Base-by-base conservation (phyloP, 1,140 invertebrate species). In the Helicoverpa armigera region DNA sequence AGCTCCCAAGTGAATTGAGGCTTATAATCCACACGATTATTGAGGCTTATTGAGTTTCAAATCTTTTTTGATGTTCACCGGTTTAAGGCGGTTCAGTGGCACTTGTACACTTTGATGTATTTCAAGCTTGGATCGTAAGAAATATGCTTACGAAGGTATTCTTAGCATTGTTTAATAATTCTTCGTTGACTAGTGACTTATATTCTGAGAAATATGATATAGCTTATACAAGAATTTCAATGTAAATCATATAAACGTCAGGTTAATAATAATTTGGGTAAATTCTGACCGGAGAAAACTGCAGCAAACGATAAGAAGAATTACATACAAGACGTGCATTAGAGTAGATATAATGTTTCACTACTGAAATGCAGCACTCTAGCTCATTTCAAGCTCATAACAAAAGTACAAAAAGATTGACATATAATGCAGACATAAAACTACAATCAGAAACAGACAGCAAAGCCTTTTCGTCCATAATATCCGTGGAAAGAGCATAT, bases 401-500 rank as follows among this genome's bases (percentile, higher is more conserved):
- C 35, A 43, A 43, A 43, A 43, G 5, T 9, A 5, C 5, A 43
- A 43, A 9, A 43, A 43, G 35, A 43, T 43, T 43, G 4, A 5
- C 35, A 43, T 43, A 43, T 43, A 43, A 43, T 43, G 35, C 9
- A 73, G 10, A 73, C 16, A 58, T 18, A 73, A 58, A 11, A 73
- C 54, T 23, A 16, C 14, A 16, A 18, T 56, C 53, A 73, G 29
- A 73, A 58, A 56, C 43, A 14, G 69, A 13, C 50, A 53, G 69
- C 23, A n/a, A 72, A 72, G 9, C 50, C 53, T 13, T 23, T 29
- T 14, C 9, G 23, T 7, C 69, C 69, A 31, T 72, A 72, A 53
- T 31, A 31, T 53, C 18, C 50, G 69, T 72, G 54, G 73, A 61
- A 63, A 75, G n/a, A 61, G 58, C 31, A 60, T 23, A 75, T 75